A percentile compares a stretch with the other conserved stretches of the same genome.
These are phyloP conservation scores for Turritopsis dohrnii DNA, from an alignment of 30 jellyfish, hydroid and myxozoan genomes.

Conservation along the genomic window DNA sequence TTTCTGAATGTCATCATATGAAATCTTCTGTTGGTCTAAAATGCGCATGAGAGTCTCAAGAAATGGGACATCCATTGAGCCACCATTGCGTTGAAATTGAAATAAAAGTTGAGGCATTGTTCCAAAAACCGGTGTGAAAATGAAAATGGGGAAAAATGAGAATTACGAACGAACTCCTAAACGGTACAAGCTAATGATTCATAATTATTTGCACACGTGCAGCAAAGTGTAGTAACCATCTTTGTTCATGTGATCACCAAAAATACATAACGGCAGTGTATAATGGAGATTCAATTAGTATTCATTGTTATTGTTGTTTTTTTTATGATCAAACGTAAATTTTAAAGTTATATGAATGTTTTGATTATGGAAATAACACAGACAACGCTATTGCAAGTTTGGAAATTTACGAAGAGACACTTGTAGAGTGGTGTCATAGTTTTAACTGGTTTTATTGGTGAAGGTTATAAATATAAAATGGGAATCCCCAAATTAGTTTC, in stretches of 20 bases:
- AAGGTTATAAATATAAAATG: neutral
- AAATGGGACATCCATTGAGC: constrained; percentile 11
- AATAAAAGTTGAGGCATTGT: constrained; percentile 34
- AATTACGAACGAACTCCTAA: neutral
- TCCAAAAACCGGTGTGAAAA: constrained; percentile 13
- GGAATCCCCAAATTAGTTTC: neutral
- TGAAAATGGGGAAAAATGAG: neutral
- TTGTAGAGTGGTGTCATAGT: neutral
- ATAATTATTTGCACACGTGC: constrained; percentile 19
- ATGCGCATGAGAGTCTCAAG: constrained; percentile 18
- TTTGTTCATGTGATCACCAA: constrained; percentile 10
- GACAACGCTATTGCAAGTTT: neutral
- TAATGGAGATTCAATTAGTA: neutral
- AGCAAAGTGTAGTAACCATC: constrained; percentile 8
- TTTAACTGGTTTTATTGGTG: no score
- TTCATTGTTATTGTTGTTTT: neutral
- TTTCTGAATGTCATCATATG: constrained; percentile 22
- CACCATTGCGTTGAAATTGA: constrained; percentile 29
- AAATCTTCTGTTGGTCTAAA: constrained; percentile 8
- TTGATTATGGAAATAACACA: no score
- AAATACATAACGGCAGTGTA: neutral
- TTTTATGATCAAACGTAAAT: no score
- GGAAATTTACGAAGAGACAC: neutral
- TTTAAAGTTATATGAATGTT: no score
- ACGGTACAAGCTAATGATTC: constrained; percentile 9